Evolutionary conservation across 2,797 vertebrate species (phyloP).

Genomic region (Hylomyscus alleni): DNA sequence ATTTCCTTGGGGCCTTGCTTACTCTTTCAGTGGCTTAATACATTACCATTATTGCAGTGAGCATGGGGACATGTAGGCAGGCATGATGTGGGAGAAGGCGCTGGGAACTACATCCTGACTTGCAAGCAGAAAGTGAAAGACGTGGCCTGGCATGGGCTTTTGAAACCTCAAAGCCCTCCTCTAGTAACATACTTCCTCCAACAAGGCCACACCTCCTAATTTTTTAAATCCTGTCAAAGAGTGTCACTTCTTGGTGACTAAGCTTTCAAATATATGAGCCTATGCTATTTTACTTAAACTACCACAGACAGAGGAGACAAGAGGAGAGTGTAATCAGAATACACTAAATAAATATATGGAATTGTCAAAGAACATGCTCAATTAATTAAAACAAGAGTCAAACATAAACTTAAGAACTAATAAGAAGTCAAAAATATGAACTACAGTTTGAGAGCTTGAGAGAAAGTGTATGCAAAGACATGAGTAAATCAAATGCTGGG

Average conservation of each 20-base stretch:
- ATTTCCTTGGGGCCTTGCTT: neutral
- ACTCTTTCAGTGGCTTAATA: neutral
- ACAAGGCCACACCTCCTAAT: neutral
- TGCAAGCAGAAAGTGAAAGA: neutral
- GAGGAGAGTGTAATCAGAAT: neutral
- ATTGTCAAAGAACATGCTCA: neutral
- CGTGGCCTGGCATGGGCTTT: neutral
- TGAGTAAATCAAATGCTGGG: slow-evolving; percentile 69
- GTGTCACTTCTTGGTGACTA: neutral
- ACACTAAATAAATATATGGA: neutral
- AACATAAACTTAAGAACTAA: neutral
- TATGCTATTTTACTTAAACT: neutral
- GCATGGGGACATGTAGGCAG: too few species aligned
- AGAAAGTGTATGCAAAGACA: slow-evolving; percentile 62
- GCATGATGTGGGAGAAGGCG: neutral
- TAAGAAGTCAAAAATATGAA: neutral
- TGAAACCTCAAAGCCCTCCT: neutral
- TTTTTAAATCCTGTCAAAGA: neutral
- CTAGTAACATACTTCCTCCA: neutral
- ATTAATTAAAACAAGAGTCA: neutral
- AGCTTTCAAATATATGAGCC: neutral
- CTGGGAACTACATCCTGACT: neutral
- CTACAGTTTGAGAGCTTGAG: slow-evolving; percentile 5
- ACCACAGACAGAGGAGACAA: neutral
- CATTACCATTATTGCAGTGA: too few species aligned